Evolutionary conservation across 2,113 vertebrate species (phyloP).

Genomic region (Lichenostomus cassidix): DNA sequence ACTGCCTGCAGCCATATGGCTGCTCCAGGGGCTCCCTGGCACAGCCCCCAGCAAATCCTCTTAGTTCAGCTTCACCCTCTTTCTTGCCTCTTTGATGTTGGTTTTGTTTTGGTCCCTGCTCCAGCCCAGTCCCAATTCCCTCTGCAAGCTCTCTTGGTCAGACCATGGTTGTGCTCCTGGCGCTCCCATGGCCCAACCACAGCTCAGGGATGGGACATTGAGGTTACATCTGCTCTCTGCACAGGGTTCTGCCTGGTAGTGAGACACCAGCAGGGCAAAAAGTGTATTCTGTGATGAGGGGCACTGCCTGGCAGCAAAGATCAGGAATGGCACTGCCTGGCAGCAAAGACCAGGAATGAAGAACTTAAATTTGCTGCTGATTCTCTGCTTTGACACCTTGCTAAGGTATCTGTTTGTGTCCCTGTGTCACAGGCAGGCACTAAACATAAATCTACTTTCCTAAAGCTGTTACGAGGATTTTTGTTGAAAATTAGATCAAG

Average conservation of each 20-base stretch:
- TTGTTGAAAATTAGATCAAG: neutral
- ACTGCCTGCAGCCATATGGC: slow-evolving; percentile 29
- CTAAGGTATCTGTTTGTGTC: neutral
- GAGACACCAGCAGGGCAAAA: neutral
- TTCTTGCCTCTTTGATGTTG: neutral
- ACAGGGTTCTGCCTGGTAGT: neutral
- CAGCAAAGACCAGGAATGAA: neutral
- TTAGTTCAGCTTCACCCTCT: slow-evolving; percentile 53
- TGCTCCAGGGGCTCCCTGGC: slow-evolving; percentile 9
- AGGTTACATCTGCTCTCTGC: neutral
- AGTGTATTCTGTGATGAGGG: neutral
- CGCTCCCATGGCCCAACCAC: accelerated
- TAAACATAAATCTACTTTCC: neutral
- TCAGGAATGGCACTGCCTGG: neutral
- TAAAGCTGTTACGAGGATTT: neutral
- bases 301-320: neutral
- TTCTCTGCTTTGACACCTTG: neutral
- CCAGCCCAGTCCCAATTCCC: neutral
- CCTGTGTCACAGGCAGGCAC: neutral
- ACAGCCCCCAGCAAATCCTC: slow-evolving; percentile 52
- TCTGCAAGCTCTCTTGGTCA: accelerated
- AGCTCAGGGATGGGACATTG: neutral
- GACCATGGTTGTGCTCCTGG: accelerated
- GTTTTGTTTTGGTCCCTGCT: neutral
- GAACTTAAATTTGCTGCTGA: neutral